Evolutionary conservation across 1,140 invertebrate genomes (phyloP).

Genomic region (Teleopsis dalmanni): DNA sequence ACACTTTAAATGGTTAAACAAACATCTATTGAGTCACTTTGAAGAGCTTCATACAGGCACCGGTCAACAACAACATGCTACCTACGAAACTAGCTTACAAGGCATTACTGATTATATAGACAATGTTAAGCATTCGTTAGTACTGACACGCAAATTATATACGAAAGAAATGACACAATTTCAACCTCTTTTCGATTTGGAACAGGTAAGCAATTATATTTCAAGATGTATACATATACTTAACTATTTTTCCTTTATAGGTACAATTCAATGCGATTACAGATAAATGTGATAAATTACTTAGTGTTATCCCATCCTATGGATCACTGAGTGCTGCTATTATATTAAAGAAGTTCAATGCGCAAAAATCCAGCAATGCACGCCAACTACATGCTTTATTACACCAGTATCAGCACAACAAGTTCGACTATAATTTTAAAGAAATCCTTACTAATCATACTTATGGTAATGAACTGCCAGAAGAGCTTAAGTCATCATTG

Average conservation of each 20-base stretch:
- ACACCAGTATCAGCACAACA: background rate
- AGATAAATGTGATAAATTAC: slow-evolving; percentile 6
- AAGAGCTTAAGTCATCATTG: background rate
- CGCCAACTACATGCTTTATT: background rate
- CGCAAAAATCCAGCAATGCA: slow-evolving; percentile 1
- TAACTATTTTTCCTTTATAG: too few relatives aligned
- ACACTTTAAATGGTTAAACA: slow-evolving; percentile 40
- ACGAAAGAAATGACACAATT: slow-evolving; percentile 33
- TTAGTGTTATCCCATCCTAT: slow-evolving; percentile 10
- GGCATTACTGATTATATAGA: slow-evolving; percentile 21
- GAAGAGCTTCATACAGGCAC: too few relatives aligned
- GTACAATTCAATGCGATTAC: background rate
- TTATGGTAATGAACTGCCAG: background rate
- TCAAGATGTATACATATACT: too few relatives aligned
- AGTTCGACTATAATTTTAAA: background rate
- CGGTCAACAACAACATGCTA: background rate
- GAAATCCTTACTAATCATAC: background rate
- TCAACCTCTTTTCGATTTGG: slow-evolving; percentile 28
- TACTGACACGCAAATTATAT: slow-evolving; percentile 31
- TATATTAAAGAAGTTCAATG: slow-evolving; percentile 8
- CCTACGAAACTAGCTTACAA: slow-evolving; percentile 5
- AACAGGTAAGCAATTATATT: slow-evolving; percentile 23
- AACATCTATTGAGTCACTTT: slow-evolving; percentile 31
- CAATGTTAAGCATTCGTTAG: slow-evolving; percentile 26
- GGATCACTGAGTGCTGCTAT: slow-evolving; percentile 1